Conservation (phyloP, 2,888 invertebrate species). For the Schizaphis graminum region DNA sequence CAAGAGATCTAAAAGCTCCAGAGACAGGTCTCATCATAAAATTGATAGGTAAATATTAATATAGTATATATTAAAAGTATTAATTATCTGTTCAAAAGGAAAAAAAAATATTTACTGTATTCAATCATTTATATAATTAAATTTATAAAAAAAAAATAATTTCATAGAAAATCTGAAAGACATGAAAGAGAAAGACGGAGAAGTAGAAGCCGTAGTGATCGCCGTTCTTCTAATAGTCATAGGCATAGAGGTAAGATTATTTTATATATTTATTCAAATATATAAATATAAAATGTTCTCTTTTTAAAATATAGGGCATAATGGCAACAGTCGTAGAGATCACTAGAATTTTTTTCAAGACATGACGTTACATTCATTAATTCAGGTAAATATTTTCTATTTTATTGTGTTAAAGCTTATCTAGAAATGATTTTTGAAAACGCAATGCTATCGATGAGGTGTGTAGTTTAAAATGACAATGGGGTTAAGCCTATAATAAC, state of each 20-base stretch:
- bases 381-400: conserved; percentile 42
- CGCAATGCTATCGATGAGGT: conserved; percentile 29
- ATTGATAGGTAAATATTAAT: conserved; percentile 46
- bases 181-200: conserved; percentile 66
- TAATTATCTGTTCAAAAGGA: background rate
- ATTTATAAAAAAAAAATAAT: background rate
- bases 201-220: conserved; percentile 70
- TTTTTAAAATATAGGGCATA: conserved; percentile 35
- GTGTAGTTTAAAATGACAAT: conserved; percentile 28
- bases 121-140: background rate
- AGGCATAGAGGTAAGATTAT: conserved; percentile 66
- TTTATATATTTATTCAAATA: background rate
- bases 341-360: conserved; percentile 37
- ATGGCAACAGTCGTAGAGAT: conserved; percentile 54
- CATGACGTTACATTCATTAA: conserved; percentile 31
- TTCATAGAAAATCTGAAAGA: conserved; percentile 50
- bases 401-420: background rate
- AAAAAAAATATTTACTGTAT: background rate
- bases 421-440: conserved; percentile 46
- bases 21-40: conserved; percentile 54
- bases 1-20: conserved; percentile 58
- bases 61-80: no score
- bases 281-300: background rate
- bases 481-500: conserved; percentile 46
- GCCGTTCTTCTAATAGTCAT: conserved; percentile 70